These are phyloP conservation scores for Tenthredo mesomela DNA, from an alignment of 2,888 invertebrate species.

Conservation along the genomic window DNA sequence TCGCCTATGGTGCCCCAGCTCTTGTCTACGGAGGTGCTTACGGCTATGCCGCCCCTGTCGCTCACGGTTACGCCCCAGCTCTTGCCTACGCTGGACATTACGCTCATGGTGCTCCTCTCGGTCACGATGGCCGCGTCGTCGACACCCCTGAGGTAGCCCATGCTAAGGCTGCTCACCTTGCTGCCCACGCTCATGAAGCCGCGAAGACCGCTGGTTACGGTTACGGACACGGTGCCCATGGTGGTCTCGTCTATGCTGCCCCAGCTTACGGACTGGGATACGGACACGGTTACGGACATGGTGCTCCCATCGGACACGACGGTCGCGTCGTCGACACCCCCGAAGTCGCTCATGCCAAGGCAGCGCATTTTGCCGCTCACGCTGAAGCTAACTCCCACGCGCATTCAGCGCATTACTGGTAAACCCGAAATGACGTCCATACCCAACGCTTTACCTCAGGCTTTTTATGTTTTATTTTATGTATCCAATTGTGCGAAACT, in stretches of 20 bases:
- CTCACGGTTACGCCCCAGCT: conserved; percentile 34
- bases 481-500: background rate
- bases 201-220: conserved; percentile 52
- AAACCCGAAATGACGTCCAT: background rate
- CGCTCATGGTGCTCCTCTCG: conserved; percentile 46
- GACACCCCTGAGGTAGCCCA: conserved; percentile 62
- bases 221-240: conserved; percentile 32
- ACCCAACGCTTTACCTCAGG: conserved; percentile 16
- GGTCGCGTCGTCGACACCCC: conserved; percentile 59
- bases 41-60: conserved; percentile 53
- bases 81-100: conserved; percentile 51
- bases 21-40: conserved; percentile 58
- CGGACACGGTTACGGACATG: conserved; percentile 54
- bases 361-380: conserved; percentile 55
- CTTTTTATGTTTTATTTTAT: background rate
- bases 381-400: conserved; percentile 44
- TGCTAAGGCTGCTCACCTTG: conserved; percentile 57
- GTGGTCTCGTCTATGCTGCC: conserved; percentile 41
- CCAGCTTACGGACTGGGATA: conserved; percentile 39
- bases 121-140: conserved; percentile 54
- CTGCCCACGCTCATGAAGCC: conserved; percentile 54
- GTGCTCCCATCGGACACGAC: conserved; percentile 51
- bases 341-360: conserved; percentile 61
- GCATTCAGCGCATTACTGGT: conserved; percentile 46
- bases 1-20: conserved; percentile 65